Evolutionary conservation across 2,113 vertebrate genomes (phyloP).

Genomic region (Forbesichthys agassizii): DNA sequence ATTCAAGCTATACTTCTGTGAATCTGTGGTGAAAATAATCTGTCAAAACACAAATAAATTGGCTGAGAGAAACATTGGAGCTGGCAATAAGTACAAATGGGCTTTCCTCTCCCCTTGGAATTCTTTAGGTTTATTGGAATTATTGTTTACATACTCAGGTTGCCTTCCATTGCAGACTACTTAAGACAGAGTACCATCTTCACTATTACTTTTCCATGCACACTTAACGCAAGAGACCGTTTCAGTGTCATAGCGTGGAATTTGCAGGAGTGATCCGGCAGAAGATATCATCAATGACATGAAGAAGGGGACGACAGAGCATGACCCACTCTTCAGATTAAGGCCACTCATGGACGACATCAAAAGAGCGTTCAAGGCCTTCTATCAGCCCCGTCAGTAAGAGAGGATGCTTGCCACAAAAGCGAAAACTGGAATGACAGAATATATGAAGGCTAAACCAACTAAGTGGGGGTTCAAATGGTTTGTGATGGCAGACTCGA

Average conservation of each 20-base stretch:
- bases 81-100: too few species aligned
- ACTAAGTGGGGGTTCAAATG: constrained; percentile 24
- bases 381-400: constrained; percentile 2
- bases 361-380: neutral
- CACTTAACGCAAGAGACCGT: constrained; percentile 9
- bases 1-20: too few species aligned
- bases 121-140: too few species aligned
- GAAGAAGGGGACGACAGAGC: neutral
- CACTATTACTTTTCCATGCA: neutral
- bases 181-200: constrained; percentile 9
- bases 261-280: neutral
- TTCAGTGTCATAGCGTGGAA: constrained; percentile 7
- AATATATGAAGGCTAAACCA: constrained; percentile 16
- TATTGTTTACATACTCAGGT: too few species aligned
- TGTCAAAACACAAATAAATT: too few species aligned
- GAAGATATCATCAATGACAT: neutral
- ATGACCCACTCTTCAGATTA: constrained; percentile 20
- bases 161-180: neutral
- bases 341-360: constrained; percentile 21
- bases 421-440: neutral
- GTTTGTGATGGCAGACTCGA: constrained; percentile 25
- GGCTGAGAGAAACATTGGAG: too few species aligned
- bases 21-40: too few species aligned
- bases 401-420: constrained; percentile 8
- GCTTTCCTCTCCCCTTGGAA: too few species aligned